These are phyloP conservation scores for Lepas anatifera DNA, from an alignment of 2,888 invertebrate species.

Conservation along the genomic window DNA sequence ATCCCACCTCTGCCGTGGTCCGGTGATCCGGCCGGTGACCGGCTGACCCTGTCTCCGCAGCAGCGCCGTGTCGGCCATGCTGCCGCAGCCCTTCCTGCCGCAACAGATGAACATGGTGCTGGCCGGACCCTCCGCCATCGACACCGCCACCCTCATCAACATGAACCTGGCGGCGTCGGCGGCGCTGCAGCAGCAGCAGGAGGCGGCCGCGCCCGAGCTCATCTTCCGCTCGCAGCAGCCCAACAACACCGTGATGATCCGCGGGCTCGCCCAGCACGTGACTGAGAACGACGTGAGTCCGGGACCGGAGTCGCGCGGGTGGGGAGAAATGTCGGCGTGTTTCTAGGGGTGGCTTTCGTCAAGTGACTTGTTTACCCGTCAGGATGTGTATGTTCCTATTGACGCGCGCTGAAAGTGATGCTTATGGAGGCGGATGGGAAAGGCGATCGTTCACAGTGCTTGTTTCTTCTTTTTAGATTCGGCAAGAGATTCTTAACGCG, in stretches of 20 bases:
- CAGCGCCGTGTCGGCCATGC: constrained; percentile 4
- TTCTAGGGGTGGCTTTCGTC: too few species aligned
- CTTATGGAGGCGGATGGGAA: too few species aligned
- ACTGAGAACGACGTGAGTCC: constrained; percentile 60
- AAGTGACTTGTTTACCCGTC: too few species aligned
- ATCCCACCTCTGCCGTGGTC: too few species aligned
- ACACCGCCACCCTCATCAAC: background rate
- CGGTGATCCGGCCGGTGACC: too few species aligned
- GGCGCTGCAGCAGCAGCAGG: background rate
- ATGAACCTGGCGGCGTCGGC: constrained; percentile 14
- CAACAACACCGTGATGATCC: constrained; percentile 59
- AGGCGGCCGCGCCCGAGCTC: background rate
- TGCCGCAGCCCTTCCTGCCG: constrained; percentile 9
- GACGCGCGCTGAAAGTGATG: too few species aligned
- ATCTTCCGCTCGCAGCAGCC: constrained; percentile 38
- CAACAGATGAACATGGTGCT: background rate
- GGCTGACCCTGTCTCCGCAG: background rate
- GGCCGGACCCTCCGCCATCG: background rate
- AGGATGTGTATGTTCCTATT: too few species aligned
- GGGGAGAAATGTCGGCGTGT: too few species aligned
- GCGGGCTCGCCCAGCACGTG: constrained; percentile 58
- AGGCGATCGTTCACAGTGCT: too few species aligned
- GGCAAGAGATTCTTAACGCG: constrained; percentile 59
- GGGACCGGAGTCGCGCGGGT: constrained; percentile 17
- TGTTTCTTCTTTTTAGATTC: constrained; percentile 61